A percentile compares a stretch with the other conserved stretches of the same genome.
Evolutionary conservation across 1,140 invertebrate species (phyloP).

Genomic region (Caenorhabditis remanei): DNA sequence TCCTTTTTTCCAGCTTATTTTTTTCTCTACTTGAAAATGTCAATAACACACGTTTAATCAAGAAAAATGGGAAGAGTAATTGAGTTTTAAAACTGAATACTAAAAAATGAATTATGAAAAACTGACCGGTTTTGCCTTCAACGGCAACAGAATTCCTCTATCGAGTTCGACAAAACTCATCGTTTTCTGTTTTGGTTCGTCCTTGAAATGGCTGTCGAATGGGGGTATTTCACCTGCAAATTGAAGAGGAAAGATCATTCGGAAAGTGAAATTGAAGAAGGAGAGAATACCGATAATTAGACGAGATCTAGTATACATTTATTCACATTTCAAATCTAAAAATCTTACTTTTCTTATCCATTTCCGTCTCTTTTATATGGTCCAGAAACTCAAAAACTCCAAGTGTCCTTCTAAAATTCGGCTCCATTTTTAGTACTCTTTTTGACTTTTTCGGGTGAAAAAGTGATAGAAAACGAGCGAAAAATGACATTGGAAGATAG

Average conservation of each 20-base stretch:
- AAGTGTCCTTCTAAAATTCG: background rate
- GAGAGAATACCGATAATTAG: background rate
- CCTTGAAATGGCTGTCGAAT: constrained; percentile 7
- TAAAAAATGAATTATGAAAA: constrained; percentile 14
- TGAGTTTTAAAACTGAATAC: background rate
- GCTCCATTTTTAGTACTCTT: constrained; percentile 1
- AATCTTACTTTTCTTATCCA: constrained; percentile 12
- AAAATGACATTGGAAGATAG: constrained; percentile 25
- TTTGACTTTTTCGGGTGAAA: background rate
- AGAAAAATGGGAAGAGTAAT: background rate
- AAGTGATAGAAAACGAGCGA: constrained; percentile 35
- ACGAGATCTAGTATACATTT: background rate
- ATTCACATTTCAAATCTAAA: background rate
- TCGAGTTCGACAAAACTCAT: constrained; percentile 38
- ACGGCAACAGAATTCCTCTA: constrained; percentile 22
- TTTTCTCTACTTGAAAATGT: background rate
- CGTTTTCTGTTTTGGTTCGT: constrained; percentile 19
- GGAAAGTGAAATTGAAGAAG: background rate
- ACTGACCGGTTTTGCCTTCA: constrained; percentile 49
- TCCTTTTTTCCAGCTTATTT: background rate
- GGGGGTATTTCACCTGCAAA: constrained; percentile 41
- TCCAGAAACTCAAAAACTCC: constrained; percentile 49
- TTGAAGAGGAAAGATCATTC: constrained; percentile 15
- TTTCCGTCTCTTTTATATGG: constrained; percentile 13
- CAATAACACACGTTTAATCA: background rate